Base-by-base conservation (phyloP, 2,113 vertebrate genomes). In the Vombatus ursinus region DNA sequence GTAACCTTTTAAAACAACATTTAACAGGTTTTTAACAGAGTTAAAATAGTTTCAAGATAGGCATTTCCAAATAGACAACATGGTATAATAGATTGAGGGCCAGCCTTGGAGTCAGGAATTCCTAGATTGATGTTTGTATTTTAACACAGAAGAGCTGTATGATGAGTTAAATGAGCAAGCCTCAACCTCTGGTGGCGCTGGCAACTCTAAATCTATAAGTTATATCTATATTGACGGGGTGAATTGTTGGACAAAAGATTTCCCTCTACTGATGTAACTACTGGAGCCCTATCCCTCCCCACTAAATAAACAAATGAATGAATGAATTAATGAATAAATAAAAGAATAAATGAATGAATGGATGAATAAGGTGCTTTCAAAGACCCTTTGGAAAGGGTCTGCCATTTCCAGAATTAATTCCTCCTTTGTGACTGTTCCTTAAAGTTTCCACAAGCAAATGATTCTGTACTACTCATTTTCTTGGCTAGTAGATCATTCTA, bases 1-100 rank as follows among this genome's bases (percentile, higher is more conserved):
- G 94, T 96, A 93, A 94, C 12, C 92, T 96, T 90, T 52, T 95
- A 93, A 91, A 94, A 91, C 48, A 77, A 93, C 95, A 91, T 44
- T 53, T 94, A 93, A 53, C 23, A 52, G 52, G 77, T 96, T 94
- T 84, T 93, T 93, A 95, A 93, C 25, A 84, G 50, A 94, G 44
- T 31, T 51, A 53, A 94, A 54, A 94, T 49, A 31, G 22, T 95
- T 94, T 93, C 19, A 9, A 84, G 48, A 94, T 16, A 19, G 93
- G 51, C 61, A 92, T 91, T 50, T 61, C 91, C 49, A 90, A 50
- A 6, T 0, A 84, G n/a, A 16, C 68, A 84, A 84, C 37, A 84
- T 84, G 68, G 68, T 23, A 19, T 84, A 22, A 44, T 84, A n/a
- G 68, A 84, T 84, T 44, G 68, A 44, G 19, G 68, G 68, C n/a